These are phyloP conservation scores for Coendou prehensilis DNA, from an alignment of 2,797 vertebrate genomes.

Conservation along the genomic window DNA sequence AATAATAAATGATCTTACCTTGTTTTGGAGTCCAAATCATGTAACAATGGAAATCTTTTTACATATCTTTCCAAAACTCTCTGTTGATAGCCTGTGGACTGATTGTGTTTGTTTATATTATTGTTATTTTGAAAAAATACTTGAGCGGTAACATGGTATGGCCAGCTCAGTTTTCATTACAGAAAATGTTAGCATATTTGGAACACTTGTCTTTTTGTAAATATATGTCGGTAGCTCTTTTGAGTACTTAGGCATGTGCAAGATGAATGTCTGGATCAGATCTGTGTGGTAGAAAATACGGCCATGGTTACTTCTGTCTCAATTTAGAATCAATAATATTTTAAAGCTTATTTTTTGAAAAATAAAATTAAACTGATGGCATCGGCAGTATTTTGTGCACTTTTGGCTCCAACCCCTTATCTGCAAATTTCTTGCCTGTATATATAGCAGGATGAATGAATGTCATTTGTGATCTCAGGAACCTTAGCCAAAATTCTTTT, in stretches of 20 bases:
- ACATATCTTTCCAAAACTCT: neutral
- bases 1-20: neutral
- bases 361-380: neutral
- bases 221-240: slow-evolving; percentile 4
- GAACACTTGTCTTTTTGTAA: neutral
- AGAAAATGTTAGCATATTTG: neutral
- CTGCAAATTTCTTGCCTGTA: neutral
- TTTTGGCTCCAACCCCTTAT: neutral
- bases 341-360: slow-evolving; percentile 17
- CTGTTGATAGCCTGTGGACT: neutral
- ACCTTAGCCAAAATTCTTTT: neutral
- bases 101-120: neutral
- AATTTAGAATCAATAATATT: neutral
- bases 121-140: slow-evolving; percentile 1
- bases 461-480: neutral
- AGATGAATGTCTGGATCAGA: neutral
- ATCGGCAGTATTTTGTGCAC: neutral
- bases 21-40: slow-evolving; percentile 8
- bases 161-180: neutral
- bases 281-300: neutral
- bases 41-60: neutral
- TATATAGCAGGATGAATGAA: neutral
- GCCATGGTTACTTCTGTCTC: neutral
- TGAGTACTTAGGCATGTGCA: neutral
- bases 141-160: neutral